Evolutionary conservation across 23 tunicate species (phyloP).

Genomic region (Clavelina lepadiformis): DNA sequence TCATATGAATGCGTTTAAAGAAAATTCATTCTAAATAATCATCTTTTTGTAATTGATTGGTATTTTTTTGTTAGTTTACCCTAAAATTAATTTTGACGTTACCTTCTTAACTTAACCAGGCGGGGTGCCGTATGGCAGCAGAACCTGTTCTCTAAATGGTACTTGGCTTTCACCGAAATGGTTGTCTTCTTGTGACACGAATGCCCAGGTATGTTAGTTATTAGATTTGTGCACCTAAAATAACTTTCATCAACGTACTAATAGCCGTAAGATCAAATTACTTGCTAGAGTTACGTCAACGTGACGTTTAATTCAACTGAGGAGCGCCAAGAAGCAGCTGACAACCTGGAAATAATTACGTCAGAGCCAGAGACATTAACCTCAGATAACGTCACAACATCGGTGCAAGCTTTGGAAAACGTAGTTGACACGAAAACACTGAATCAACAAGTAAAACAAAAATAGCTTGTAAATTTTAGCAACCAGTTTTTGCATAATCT

Average conservation of each 20-base stretch:
- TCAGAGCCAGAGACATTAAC: slow-evolving; percentile 25
- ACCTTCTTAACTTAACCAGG: neutral
- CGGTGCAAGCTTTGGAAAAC: slow-evolving; percentile 7
- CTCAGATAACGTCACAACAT: slow-evolving; percentile 4
- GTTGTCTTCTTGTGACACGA: slow-evolving; percentile 29
- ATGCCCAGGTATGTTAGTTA: slow-evolving; percentile 7
- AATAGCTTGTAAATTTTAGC: neutral
- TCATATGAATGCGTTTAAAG: too few relatives aligned
- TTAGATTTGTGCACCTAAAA: neutral
- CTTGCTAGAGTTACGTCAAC: neutral
- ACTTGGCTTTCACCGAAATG: slow-evolving; percentile 21
- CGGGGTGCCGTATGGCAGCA: slow-evolving; percentile 21
- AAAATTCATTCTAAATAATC: too few relatives aligned
- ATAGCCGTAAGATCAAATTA: too few relatives aligned
- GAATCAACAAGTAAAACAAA: slow-evolving; percentile 3
- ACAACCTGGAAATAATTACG: slow-evolving; percentile 27
- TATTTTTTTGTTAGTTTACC: neutral
- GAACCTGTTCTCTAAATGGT: slow-evolving; percentile 13
- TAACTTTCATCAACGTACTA: too few relatives aligned
- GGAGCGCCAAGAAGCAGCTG: neutral
- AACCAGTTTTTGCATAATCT: too few relatives aligned
- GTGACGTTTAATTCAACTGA: slow-evolving; percentile 1
- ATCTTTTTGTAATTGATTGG: too few relatives aligned
- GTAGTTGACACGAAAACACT: slow-evolving; percentile 9
- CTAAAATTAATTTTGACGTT: neutral